phyloP scores from a whole-genome alignment of 2,888 invertebrate species.

The Clunio marinus region DNA sequence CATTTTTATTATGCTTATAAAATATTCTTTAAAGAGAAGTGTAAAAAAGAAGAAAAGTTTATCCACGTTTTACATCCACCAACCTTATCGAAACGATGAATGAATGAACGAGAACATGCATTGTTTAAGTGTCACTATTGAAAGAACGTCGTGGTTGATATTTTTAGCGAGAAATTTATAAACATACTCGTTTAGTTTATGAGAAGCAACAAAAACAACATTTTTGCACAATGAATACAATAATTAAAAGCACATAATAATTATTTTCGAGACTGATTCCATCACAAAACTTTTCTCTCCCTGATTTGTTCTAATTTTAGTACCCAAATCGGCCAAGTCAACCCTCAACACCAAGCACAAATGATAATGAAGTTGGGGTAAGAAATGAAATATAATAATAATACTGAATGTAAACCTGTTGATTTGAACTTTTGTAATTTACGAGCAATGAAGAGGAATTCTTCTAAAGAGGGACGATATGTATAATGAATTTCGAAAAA shows the following conservation, averaged over 20 bases:
- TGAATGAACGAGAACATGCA: neutral
- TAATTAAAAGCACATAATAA: neutral
- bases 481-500: slow-evolving; percentile 27
- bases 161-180: no score
- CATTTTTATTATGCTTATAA: slow-evolving; percentile 29
- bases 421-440: slow-evolving; percentile 36
- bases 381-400: slow-evolving; percentile 15
- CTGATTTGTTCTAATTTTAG: slow-evolving; percentile 40
- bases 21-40: slow-evolving; percentile 34
- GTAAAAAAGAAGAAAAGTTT: neutral
- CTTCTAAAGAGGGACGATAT: slow-evolving; percentile 1
- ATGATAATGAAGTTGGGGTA: slow-evolving; percentile 41
- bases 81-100: neutral
- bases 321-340: slow-evolving; percentile 42
- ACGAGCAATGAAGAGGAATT: slow-evolving; percentile 13
- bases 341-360: slow-evolving; percentile 42
- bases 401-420: slow-evolving; percentile 34
- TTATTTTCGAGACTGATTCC: neutral
- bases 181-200: no score
- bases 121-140: no score
- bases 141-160: no score
- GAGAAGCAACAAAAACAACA: no score
- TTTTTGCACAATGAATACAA: no score
- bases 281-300: slow-evolving; percentile 26
- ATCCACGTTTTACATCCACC: neutral